These are phyloP conservation scores for Gambusia affinis DNA, from an alignment of 2,113 vertebrate species.

Conservation along the genomic window DNA sequence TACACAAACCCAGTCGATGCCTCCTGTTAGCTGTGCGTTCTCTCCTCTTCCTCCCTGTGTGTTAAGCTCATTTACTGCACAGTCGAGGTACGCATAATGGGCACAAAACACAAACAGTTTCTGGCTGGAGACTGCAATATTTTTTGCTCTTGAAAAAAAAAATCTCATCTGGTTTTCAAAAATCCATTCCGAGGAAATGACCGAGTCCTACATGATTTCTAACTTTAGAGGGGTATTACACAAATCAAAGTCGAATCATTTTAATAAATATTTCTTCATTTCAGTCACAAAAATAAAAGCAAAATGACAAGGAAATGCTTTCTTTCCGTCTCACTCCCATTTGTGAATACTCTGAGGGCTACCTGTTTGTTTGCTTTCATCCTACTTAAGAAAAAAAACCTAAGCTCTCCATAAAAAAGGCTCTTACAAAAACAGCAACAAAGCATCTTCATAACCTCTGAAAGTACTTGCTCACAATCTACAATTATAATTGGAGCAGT, in stretches of 20 bases:
- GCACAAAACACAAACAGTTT: slow-evolving; percentile 44
- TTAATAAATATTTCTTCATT: no score
- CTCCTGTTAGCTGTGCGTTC: slow-evolving; percentile 51
- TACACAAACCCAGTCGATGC: slow-evolving; percentile 59
- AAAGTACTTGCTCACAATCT: slow-evolving; percentile 16
- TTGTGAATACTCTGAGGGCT: slow-evolving; percentile 17
- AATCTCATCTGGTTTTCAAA: no score
- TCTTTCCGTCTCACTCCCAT: not conserved
- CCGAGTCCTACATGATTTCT: no score
- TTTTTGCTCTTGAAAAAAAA: not conserved
- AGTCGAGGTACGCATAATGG: slow-evolving; percentile 34
- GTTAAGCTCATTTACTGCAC: slow-evolving; percentile 67
- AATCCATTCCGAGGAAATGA: not conserved
- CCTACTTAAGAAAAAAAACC: not conserved
- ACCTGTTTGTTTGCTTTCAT: slow-evolving; percentile 46
- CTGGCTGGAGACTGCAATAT: slow-evolving; percentile 18
- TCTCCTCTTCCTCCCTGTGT: slow-evolving; percentile 46
- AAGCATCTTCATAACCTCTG: slow-evolving; percentile 11
- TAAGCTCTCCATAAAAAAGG: slow-evolving; percentile 25
- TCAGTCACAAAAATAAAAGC: no score
- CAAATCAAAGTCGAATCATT: no score
- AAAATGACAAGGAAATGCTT: not conserved
- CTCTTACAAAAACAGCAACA: slow-evolving; percentile 22
- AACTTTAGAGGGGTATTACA: no score
- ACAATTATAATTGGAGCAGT: slow-evolving; percentile 40